phyloP scores from a whole-genome alignment of 2,797 vertebrate species.

The Ceyx erithaca region DNA sequence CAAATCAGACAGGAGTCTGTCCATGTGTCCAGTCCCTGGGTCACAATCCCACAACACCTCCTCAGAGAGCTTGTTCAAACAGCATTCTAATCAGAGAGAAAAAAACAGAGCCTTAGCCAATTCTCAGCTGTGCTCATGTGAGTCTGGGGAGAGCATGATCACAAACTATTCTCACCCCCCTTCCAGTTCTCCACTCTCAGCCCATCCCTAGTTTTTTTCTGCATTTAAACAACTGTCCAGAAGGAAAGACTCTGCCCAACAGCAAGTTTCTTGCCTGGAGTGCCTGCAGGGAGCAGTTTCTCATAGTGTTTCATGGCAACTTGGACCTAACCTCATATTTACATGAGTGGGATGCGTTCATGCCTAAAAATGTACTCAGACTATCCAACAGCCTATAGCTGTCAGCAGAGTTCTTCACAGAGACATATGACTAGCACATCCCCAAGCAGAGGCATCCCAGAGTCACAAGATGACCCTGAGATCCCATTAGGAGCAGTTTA shows the following conservation, averaged over 20 bases:
- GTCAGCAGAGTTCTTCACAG: background rate
- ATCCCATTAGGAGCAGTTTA: conserved; percentile 5
- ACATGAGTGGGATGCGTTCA: background rate
- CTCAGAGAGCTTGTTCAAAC: background rate
- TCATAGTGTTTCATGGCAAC: background rate
- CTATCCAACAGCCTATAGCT: background rate
- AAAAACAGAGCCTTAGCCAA: background rate
- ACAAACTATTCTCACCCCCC: background rate
- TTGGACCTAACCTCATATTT: background rate
- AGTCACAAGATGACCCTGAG: background rate
- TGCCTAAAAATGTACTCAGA: background rate
- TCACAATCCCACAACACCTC: background rate
- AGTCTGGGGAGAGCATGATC: background rate
- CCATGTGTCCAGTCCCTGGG: background rate
- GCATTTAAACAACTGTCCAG: background rate
- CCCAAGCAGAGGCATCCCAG: background rate
- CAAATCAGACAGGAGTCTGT: background rate
- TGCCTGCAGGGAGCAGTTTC: background rate
- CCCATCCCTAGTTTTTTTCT: background rate
- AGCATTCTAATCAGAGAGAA: background rate
- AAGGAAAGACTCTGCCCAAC: background rate
- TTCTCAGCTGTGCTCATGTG: background rate
- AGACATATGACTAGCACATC: background rate
- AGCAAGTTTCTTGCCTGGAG: background rate
- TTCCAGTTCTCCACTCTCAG: background rate